Percentiles rank a stretch among this genome's conserved stretches.
Conservation (phyloP, 2,888 invertebrate species). For the Timandra comae region DNA sequence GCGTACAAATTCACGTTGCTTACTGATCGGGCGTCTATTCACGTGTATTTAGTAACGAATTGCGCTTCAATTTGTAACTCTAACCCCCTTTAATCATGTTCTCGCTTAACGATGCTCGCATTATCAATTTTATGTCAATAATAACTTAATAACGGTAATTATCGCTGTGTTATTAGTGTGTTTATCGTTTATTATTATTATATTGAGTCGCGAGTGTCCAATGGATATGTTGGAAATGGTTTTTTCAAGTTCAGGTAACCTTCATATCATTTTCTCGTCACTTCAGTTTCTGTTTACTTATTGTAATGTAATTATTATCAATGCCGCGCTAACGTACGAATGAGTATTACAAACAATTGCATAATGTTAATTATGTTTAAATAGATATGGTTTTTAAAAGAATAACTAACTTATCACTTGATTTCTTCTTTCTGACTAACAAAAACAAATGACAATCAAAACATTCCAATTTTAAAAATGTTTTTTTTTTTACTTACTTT, state of each 20-base stretch:
- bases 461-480: too few relatives aligned
- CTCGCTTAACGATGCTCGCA: too few relatives aligned
- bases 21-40: conserved; percentile 9
- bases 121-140: too few relatives aligned
- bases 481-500: too few relatives aligned
- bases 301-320: conserved; percentile 8
- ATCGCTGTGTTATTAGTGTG: too few relatives aligned
- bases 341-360: background rate
- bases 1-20: conserved; percentile 23
- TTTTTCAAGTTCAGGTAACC: conserved; percentile 13
- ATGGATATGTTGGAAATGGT: conserved; percentile 5
- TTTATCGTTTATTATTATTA: too few relatives aligned
- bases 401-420: too few relatives aligned
- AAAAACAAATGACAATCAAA: too few relatives aligned
- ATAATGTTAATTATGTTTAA: background rate
- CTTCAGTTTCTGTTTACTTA: conserved; percentile 5
- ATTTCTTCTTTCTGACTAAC: too few relatives aligned
- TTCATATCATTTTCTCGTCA: conserved; percentile 3
- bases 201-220: background rate
- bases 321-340: conserved; percentile 4
- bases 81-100: too few relatives aligned
- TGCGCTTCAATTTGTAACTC: conserved; percentile 1
- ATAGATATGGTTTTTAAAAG: background rate
- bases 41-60: conserved; percentile 11
- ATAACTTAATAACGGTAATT: conserved; percentile 12